Conservation (phyloP, 1,140 invertebrate genomes). For the Drosophila leontia region DNA sequence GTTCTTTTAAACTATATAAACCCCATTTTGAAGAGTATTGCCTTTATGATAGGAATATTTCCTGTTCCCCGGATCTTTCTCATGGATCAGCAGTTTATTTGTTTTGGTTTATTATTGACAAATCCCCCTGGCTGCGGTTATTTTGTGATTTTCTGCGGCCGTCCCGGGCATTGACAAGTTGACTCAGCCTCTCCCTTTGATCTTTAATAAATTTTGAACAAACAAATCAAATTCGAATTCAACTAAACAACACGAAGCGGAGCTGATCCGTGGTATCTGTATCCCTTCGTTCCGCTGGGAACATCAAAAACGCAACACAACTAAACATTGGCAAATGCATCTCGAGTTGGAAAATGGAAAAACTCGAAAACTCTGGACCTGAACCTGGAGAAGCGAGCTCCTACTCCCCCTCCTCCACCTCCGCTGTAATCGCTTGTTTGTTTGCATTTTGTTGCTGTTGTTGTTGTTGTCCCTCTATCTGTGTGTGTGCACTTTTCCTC, state of each 20-base stretch:
- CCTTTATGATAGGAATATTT: not conserved
- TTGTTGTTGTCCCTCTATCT: constrained; percentile 29
- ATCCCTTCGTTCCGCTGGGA: not conserved
- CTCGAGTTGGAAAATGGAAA: constrained; percentile 4
- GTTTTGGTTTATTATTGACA: constrained; percentile 68
- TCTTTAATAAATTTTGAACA: constrained; percentile 78
- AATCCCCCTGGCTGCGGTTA: constrained; percentile 38
- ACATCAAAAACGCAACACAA: constrained; percentile 50
- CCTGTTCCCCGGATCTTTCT: constrained; percentile 22
- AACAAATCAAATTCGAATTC: constrained; percentile 77
- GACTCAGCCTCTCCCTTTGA: constrained; percentile 71
- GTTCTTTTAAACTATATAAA: not conserved
- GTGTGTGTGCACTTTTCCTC: constrained; percentile 24
- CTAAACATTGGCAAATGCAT: constrained; percentile 56
- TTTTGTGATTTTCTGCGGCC: constrained; percentile 37
- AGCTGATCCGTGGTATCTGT: constrained; percentile 20
- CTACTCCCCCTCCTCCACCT: constrained; percentile 20
- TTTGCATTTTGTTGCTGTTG: constrained; percentile 37
- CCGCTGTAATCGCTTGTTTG: constrained; percentile 46
- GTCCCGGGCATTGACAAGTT: constrained; percentile 49
- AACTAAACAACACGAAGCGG: constrained; percentile 58
- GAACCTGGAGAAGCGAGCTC: constrained; percentile 4
- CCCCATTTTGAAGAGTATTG: not conserved
- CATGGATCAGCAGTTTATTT: constrained; percentile 56
- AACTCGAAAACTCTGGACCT: constrained; percentile 23